Percentiles rank a stretch among this genome's conserved stretches.
phyloP scores from a whole-genome alignment of 35 echinoderm and acorn worm genomes.

The Stichopus chloronotus region DNA sequence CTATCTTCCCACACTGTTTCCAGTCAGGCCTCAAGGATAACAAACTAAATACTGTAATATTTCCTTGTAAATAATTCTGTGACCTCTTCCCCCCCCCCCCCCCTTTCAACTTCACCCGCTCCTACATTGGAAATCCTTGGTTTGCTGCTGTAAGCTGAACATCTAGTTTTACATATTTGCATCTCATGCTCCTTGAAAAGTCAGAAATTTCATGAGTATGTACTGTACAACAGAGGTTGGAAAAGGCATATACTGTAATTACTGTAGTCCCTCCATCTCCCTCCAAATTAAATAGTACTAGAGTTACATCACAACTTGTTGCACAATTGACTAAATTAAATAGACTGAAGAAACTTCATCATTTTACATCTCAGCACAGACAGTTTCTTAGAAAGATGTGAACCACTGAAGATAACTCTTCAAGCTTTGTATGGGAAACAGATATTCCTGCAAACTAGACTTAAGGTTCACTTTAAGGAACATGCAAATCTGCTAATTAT shows the following conservation, averaged over 20 bases:
- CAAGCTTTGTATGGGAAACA: not conserved
- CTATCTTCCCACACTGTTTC: constrained; percentile 26
- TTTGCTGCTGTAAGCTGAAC: not conserved
- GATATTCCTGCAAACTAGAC: not conserved
- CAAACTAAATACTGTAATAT: constrained; percentile 3
- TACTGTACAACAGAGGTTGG: not conserved
- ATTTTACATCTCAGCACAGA: not conserved
- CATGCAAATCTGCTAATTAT: not conserved
- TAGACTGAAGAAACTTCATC: not conserved
- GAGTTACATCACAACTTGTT: no score
- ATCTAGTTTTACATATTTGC: not conserved
- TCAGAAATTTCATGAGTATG: constrained; percentile 11
- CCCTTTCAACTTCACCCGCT: no score
- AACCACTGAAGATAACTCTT: not conserved
- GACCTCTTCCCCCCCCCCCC: no score
- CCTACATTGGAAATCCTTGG: constrained; percentile 12
- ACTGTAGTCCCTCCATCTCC: not conserved
- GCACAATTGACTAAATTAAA: not conserved
- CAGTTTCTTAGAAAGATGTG: not conserved
- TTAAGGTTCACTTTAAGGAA: not conserved
- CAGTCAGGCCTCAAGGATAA: constrained; percentile 10
- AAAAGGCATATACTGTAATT: constrained; percentile 25
- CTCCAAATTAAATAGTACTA: no score
- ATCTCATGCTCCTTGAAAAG: not conserved
- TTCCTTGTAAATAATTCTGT: constrained; percentile 9